Evolutionary conservation across 2,797 vertebrate species (phyloP).

Genomic region (Halcyon badia): DNA sequence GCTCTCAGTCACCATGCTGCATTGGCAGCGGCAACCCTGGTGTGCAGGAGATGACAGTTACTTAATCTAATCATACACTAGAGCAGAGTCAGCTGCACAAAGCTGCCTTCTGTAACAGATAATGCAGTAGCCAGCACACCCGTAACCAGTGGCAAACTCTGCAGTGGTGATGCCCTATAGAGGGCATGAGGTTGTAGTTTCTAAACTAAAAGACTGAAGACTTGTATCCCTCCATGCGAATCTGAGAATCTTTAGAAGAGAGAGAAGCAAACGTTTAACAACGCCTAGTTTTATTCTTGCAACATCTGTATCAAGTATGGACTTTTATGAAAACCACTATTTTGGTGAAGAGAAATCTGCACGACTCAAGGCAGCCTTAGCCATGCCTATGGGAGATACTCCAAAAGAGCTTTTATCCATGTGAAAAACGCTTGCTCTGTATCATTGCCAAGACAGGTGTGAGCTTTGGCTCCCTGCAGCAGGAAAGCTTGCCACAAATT

Average conservation of each 20-base stretch:
- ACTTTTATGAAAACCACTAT: background rate
- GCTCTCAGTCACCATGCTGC: background rate
- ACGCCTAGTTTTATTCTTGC: background rate
- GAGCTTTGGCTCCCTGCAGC: conserved; percentile 69
- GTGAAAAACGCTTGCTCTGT: conserved; percentile 51
- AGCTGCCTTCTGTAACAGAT: background rate
- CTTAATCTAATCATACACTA: background rate
- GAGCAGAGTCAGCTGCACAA: background rate
- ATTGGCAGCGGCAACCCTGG: background rate
- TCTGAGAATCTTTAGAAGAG: background rate
- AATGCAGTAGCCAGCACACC: background rate
- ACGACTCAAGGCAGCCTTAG: background rate
- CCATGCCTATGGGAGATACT: background rate
- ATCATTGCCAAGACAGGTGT: conserved; percentile 70
- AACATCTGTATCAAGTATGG: background rate
- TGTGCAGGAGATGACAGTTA: background rate
- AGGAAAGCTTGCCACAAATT: conserved; percentile 62
- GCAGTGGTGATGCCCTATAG: background rate
- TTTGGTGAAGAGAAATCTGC: background rate
- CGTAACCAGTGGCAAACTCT: background rate
- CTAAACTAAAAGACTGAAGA: background rate
- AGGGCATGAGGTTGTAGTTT: background rate
- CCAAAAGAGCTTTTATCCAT: conserved; percentile 30
- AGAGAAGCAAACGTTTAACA: background rate
- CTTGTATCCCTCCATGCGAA: background rate